These are phyloP conservation scores for Geodia barretti DNA, from an alignment of 37 sponge, comb jelly and placozoan species.

Conservation along the genomic window DNA sequence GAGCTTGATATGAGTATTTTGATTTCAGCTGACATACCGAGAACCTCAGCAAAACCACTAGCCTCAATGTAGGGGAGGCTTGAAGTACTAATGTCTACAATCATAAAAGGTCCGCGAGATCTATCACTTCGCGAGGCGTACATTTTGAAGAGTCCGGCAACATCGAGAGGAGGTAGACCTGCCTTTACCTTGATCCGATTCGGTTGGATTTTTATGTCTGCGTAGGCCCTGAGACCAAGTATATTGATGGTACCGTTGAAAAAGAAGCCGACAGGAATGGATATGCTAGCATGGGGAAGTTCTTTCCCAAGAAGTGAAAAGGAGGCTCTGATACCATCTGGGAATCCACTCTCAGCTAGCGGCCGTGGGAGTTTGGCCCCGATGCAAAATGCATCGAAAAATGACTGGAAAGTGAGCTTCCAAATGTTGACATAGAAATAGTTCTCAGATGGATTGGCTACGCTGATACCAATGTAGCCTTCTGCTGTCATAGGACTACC, in stretches of 20 bases:
- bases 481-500: constrained; percentile 1
- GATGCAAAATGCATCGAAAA: constrained; percentile 27
- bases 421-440: constrained; percentile 31
- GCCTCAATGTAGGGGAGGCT: constrained; percentile 4
- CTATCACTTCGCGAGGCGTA: constrained; percentile 10
- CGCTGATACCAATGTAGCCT: constrained; percentile 6
- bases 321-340: constrained; percentile 18
- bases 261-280: constrained; percentile 22
- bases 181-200: constrained; percentile 3
- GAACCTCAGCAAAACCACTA: constrained; percentile 6
- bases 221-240: constrained; percentile 8
- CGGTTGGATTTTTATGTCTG: constrained; percentile 16
- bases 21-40: constrained; percentile 20
- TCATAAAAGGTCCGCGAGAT: constrained; percentile 13
- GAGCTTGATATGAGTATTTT: background rate
- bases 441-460: constrained; percentile 10
- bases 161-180: constrained; percentile 5
- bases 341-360: constrained; percentile 24
- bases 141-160: constrained; percentile 18
- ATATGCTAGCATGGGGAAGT: constrained; percentile 2
- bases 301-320: constrained; percentile 1
- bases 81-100: background rate
- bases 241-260: constrained; percentile 34
- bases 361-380: background rate
- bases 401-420: constrained; percentile 7